Evolutionary conservation across 1,140 invertebrate genomes (phyloP).

Genomic region (Cataglyphis hispanica): DNA sequence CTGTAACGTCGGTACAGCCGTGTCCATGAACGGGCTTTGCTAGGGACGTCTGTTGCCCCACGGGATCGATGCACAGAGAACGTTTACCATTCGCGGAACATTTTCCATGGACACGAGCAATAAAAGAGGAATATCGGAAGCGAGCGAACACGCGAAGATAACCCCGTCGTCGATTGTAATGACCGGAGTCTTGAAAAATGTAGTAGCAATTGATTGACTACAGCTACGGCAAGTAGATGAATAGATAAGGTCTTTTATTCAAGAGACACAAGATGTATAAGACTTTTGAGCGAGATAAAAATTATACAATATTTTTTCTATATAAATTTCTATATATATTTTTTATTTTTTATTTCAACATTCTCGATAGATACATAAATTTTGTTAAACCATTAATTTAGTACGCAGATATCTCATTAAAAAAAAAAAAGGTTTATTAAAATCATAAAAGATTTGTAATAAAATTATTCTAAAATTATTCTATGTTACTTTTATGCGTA

Average conservation of each 20-base stretch:
- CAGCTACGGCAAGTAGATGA: not conserved
- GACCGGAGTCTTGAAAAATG: conserved; percentile 45
- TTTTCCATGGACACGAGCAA: conserved; percentile 58
- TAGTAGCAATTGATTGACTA: conserved; percentile 12
- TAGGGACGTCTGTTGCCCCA: conserved; percentile 37
- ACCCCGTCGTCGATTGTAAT: not conserved
- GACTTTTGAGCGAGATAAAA: not conserved
- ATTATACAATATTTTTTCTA: not conserved
- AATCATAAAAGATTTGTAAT: not conserved
- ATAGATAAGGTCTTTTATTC: conserved; percentile 22
- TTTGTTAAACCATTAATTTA: not conserved
- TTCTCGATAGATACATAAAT: conserved; percentile 6
- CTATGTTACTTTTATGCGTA: not conserved
- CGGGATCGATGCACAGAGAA: conserved; percentile 45
- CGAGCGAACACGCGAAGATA: not conserved
- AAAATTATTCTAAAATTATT: not conserved
- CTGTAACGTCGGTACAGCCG: conserved; percentile 60
- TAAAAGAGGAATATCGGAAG: conserved; percentile 56
- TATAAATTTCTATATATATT: not conserved
- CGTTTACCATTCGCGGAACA: conserved; percentile 47
- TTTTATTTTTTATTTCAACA: not conserved
- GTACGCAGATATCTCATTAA: not conserved
- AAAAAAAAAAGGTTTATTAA: conserved; percentile 41
- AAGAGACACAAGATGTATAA: conserved; percentile 1
- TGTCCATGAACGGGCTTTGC: conserved; percentile 64